Evolutionary conservation across 2,888 invertebrate genomes (phyloP).

Genomic region (Idaea biselata): DNA sequence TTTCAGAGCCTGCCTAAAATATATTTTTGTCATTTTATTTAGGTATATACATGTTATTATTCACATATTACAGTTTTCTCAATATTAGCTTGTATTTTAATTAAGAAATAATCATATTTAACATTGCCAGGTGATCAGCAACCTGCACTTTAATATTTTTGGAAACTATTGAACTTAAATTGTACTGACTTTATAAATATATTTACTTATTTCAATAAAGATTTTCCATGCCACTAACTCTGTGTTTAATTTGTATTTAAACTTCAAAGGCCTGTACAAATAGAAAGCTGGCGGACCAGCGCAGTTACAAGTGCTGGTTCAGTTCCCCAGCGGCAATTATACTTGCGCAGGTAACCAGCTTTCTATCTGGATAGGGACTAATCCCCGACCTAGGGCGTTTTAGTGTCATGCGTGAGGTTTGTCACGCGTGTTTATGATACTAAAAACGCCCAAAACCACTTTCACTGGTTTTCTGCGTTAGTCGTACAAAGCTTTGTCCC

Average conservation of each 20-base stretch:
- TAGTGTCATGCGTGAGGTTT: too few relatives aligned
- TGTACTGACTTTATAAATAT: slow-evolving; percentile 83
- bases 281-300: too few relatives aligned
- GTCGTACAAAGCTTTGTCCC: too few relatives aligned
- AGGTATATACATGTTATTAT: slow-evolving; percentile 81
- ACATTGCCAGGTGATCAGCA: slow-evolving; percentile 82
- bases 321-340: too few relatives aligned
- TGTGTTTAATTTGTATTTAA: slow-evolving; percentile 39
- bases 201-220: slow-evolving; percentile 83
- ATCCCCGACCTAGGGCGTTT: too few relatives aligned
- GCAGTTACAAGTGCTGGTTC: too few relatives aligned
- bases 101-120: slow-evolving; percentile 82
- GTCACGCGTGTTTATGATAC: too few relatives aligned
- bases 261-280: too few relatives aligned
- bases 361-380: too few relatives aligned
- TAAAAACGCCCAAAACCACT: too few relatives aligned
- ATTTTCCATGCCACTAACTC: slow-evolving; percentile 80
- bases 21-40: slow-evolving; percentile 82
- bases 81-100: slow-evolving; percentile 82
- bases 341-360: too few relatives aligned
- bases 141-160: slow-evolving; percentile 83
- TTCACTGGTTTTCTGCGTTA: too few relatives aligned
- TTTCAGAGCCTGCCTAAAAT: slow-evolving; percentile 80
- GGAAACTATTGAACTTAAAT: slow-evolving; percentile 83
- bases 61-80: slow-evolving; percentile 82